Percentiles rank a stretch among this genome's conserved stretches.
Conservation (phyloP, 2,888 invertebrate species). For the Camptogramma bilineatum region DNA sequence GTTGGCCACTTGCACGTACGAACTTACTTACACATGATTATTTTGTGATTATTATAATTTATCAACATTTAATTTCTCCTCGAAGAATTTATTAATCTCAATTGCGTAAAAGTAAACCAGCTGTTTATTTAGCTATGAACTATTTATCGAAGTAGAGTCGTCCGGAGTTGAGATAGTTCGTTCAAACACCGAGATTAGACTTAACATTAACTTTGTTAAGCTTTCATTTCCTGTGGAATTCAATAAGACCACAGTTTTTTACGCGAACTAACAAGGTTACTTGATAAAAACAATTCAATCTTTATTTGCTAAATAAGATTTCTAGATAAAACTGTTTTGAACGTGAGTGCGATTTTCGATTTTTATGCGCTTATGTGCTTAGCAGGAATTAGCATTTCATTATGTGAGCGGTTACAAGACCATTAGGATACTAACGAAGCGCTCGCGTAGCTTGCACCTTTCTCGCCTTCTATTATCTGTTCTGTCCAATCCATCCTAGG, state of each 20-base stretch:
- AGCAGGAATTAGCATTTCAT: no score
- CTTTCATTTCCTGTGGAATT: not conserved
- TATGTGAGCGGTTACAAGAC: no score
- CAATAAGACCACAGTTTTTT: not conserved
- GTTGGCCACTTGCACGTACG: not conserved
- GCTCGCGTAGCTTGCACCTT: no score
- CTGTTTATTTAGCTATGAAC: not conserved
- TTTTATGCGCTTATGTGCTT: no score
- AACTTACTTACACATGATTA: no score
- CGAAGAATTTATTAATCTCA: not conserved
- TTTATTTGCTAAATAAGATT: not conserved
- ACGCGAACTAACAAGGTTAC: not conserved
- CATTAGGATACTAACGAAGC: no score
- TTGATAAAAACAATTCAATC: not conserved
- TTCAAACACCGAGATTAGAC: constrained; percentile 8
- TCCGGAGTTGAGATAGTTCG: constrained; percentile 7
- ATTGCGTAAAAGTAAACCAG: not conserved
- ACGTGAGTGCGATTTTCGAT: no score
- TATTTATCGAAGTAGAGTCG: not conserved
- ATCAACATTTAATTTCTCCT: no score
- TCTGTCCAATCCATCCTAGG: no score
- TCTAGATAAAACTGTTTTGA: no score
- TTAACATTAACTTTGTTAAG: not conserved
- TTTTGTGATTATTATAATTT: no score
- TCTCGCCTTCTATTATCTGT: no score